Evolutionary conservation across 2,888 invertebrate genomes (phyloP).

Genomic region (Pheosia gnoma): DNA sequence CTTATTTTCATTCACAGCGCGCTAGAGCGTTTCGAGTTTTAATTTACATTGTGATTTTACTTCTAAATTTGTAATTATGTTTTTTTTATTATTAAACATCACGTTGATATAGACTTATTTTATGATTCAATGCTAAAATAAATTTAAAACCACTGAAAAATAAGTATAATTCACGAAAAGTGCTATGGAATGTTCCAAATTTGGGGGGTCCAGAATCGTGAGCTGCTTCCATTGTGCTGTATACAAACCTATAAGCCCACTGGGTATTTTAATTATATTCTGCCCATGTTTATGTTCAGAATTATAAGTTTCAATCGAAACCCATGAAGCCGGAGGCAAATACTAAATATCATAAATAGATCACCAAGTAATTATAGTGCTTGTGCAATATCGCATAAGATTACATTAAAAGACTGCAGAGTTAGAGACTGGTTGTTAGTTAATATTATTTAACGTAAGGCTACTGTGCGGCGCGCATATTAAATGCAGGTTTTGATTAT

Average conservation of each 20-base stretch:
- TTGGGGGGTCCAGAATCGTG: too few species aligned
- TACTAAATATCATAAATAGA: slow-evolving; percentile 37
- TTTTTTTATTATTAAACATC: too few species aligned
- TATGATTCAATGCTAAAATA: too few species aligned
- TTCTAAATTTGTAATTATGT: too few species aligned
- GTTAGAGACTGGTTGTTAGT: slow-evolving; percentile 50
- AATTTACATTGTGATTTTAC: too few species aligned
- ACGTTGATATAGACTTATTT: too few species aligned
- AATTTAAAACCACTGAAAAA: too few species aligned
- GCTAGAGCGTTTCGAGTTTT: too few species aligned
- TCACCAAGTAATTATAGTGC: slow-evolving; percentile 46
- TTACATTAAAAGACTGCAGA: slow-evolving; percentile 44
- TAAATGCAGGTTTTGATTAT: slow-evolving; percentile 58
- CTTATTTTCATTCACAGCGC: too few species aligned
- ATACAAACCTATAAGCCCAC: neutral
- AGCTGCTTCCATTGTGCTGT: too few species aligned
- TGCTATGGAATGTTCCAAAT: too few species aligned
- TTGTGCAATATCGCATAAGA: slow-evolving; percentile 44
- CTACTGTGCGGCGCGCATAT: slow-evolving; percentile 53
- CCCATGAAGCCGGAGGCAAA: slow-evolving; percentile 17
- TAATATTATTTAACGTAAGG: slow-evolving; percentile 46
- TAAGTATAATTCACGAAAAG: too few species aligned
- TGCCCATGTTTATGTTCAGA: neutral
- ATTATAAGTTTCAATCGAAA: slow-evolving; percentile 4
- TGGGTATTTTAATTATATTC: neutral